These are phyloP conservation scores for Pedetes capensis DNA, from an alignment of 2,113 vertebrate species.

Conservation along the genomic window DNA sequence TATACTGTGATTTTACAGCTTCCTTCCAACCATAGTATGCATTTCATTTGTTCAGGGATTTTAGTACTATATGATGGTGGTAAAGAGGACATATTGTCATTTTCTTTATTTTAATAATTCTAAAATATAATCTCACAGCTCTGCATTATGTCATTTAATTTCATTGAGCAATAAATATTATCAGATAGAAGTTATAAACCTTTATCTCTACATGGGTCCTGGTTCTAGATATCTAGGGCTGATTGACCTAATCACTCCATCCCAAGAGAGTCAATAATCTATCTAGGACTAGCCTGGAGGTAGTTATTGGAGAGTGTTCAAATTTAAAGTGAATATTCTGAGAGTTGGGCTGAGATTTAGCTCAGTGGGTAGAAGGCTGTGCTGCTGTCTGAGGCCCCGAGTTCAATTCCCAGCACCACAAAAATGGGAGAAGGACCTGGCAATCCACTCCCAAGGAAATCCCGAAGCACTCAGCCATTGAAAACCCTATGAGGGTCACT, in stretches of 20 bases:
- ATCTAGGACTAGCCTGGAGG: neutral
- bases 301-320: neutral
- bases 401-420: no score
- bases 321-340: slow-evolving; percentile 3
- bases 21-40: neutral
- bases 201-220: neutral
- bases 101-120: neutral
- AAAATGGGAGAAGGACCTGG: no score
- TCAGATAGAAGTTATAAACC: neutral
- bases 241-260: neutral
- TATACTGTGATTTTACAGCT: neutral
- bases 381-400: no score
- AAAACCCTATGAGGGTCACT: no score
- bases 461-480: no score
- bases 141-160: neutral
- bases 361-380: no score
- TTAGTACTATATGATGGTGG: neutral
- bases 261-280: slow-evolving; percentile 1
- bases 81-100: neutral
- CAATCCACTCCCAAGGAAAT: no score
- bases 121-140: neutral
- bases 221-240: neutral
- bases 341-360: no score
- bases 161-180: neutral
- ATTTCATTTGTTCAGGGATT: neutral